Percentiles rank a stretch among this genome's conserved stretches.
These are phyloP conservation scores for Bunonema sp. DNA, from an alignment of 2,888 invertebrate species.

Conservation along the genomic window DNA sequence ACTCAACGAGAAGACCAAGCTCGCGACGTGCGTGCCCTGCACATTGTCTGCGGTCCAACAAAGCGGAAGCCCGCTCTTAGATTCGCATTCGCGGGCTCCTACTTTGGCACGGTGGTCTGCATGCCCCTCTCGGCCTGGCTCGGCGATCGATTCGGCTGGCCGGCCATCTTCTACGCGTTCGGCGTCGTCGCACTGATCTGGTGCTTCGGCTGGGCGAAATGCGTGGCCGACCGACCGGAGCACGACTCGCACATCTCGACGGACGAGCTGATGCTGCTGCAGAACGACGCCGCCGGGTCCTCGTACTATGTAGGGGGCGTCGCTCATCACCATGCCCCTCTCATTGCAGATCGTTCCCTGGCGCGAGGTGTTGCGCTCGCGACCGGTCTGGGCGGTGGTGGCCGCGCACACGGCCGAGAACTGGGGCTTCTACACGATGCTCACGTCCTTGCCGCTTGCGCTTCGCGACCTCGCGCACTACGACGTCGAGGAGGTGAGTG, in stretches of 20 bases:
- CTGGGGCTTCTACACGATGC: slow-evolving; percentile 50
- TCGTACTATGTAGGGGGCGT: slow-evolving; percentile 17
- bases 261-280: slow-evolving; percentile 47
- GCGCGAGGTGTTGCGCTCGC: slow-evolving; percentile 45
- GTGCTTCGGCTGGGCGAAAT: slow-evolving; percentile 44
- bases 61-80: background rate
- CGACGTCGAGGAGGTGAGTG: slow-evolving; percentile 18
- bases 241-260: slow-evolving; percentile 46
- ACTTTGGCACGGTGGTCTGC: slow-evolving; percentile 32
- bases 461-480: slow-evolving; percentile 45
- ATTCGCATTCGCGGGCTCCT: slow-evolving; percentile 21
- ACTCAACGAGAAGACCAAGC: slow-evolving; percentile 25
- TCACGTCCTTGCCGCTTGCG: slow-evolving; percentile 48
- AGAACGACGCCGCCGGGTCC: slow-evolving; percentile 27
- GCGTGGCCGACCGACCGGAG: slow-evolving; percentile 46
- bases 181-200: slow-evolving; percentile 34
- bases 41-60: background rate
- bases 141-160: slow-evolving; percentile 51
- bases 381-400: slow-evolving; percentile 48
- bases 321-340: background rate
- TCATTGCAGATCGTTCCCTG: slow-evolving; percentile 43
- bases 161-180: slow-evolving; percentile 53
- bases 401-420: slow-evolving; percentile 48
- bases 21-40: too few relatives aligned
- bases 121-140: slow-evolving; percentile 29